Conservation (phyloP, 35 echinoderm and acorn worm species). For the Nesometra sesokonis region DNA sequence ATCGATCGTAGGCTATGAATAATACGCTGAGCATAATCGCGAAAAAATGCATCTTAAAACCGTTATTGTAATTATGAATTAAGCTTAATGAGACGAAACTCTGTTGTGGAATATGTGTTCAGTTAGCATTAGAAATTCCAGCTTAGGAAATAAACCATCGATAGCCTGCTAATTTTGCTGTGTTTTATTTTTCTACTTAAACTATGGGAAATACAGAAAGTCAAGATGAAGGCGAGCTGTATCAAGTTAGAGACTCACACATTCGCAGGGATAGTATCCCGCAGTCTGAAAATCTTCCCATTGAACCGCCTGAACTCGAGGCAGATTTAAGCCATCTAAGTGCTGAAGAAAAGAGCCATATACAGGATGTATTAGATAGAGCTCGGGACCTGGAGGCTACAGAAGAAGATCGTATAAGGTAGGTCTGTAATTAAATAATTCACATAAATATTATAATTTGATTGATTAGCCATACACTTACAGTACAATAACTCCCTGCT, state of each 20-base stretch:
- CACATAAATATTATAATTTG: too few species aligned
- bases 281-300: neutral
- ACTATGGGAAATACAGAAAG: neutral
- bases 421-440: too few species aligned
- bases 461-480: too few species aligned
- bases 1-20: too few species aligned
- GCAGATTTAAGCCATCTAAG: conserved; percentile 94
- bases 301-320: conserved; percentile 43
- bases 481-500: too few species aligned
- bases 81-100: too few species aligned
- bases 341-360: conserved; percentile 69
- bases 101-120: too few species aligned
- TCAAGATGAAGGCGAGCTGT: neutral
- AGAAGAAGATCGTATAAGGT: conserved; percentile 86
- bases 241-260: neutral
- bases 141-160: neutral
- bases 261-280: neutral
- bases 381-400: conserved; percentile 66
- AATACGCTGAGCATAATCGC: too few species aligned
- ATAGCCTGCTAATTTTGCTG: too few species aligned
- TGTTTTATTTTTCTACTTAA: neutral
- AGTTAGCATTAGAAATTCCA: too few species aligned
- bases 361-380: conserved; percentile 64
- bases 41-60: too few species aligned
- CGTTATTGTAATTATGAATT: too few species aligned